Base-by-base conservation (phyloP, 2,888 invertebrate genomes). In the Catocala nupta region DNA sequence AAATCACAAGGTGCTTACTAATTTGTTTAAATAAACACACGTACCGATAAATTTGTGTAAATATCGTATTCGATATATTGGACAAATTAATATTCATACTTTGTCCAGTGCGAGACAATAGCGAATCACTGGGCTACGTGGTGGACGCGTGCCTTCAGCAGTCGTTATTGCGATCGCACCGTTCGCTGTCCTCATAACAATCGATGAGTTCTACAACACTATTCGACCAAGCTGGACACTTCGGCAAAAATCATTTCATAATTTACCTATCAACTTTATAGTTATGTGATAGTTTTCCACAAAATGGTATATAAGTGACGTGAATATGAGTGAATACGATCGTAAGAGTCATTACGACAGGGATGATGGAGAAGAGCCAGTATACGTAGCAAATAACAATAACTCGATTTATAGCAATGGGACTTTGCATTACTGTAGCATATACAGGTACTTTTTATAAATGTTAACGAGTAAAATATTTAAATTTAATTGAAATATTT, bases 391-490 rank as follows among this genome's bases (percentile, higher is more conserved):
- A 11, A 90, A 91, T 70, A 93, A 93, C 68, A 92, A 94, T 72
- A 92, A 92, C 73, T 94, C 94, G 12, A 85, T 94, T 68, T 94
- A 94, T 81, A 95, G 95, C 86, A 95, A 95, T 90, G 95, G 95
- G 80, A 95, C 95, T 50, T 87, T 92, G 80, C 94, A 95, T 87
- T 95, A 95, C 89, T 95, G 95, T 87, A 94, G 94, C 70, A 94
- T 94, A 80, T 94, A 94, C 91, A 94, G 94, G 94, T 94, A 87
- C 72, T 53, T 59, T 25, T 25, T 25, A 25, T 25, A 25, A 3
- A 25, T 25, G 25, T 3, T 25, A 25, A 25, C 25, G 25, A 25
- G 25, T 25, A 25, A 25, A 25, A 25, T 25, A 25, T 25, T 25
- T 25, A 25, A 25, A 25, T 25, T 25, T 25, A 25, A 25, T 3